Evolutionary conservation across 2,888 invertebrate species (phyloP).

Genomic region (Trissonchulus latispiculum): DNA sequence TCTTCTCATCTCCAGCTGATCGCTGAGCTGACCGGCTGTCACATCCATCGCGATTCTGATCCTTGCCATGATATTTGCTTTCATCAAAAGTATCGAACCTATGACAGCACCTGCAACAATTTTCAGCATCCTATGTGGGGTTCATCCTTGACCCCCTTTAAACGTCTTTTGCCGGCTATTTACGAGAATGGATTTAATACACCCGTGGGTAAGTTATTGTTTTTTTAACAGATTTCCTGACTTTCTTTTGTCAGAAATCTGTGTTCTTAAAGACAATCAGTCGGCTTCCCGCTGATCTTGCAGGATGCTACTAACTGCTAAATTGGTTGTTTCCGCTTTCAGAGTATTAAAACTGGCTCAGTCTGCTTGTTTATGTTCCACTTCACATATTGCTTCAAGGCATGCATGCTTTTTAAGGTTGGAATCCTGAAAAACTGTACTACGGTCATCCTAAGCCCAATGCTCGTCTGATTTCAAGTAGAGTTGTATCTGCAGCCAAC

Average conservation of each 20-base stretch:
- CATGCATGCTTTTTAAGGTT: slow-evolving; percentile 53
- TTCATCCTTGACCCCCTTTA: slow-evolving; percentile 61
- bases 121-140: slow-evolving; percentile 82
- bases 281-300: too few relatives aligned
- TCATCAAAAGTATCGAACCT: slow-evolving; percentile 70
- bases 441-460: slow-evolving; percentile 73
- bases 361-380: too few relatives aligned
- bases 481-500: slow-evolving; percentile 65
- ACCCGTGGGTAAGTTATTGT: slow-evolving; percentile 60
- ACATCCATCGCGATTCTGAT: slow-evolving; percentile 29
- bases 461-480: slow-evolving; percentile 70
- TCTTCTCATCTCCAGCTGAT: slow-evolving; percentile 71
- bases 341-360: too few relatives aligned
- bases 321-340: too few relatives aligned
- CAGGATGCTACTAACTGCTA: too few relatives aligned
- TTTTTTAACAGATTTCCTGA: too few relatives aligned
- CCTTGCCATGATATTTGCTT: slow-evolving; percentile 67
- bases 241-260: too few relatives aligned
- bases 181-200: slow-evolving; percentile 96
- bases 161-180: slow-evolving; percentile 68
- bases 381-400: too few relatives aligned
- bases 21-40: slow-evolving; percentile 79
- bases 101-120: slow-evolving; percentile 95
- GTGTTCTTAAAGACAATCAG: too few relatives aligned
- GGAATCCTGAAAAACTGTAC: slow-evolving; percentile 69